These are phyloP conservation scores for Pelodytes ibericus DNA, from an alignment of 2,797 vertebrate genomes.

Conservation along the genomic window DNA sequence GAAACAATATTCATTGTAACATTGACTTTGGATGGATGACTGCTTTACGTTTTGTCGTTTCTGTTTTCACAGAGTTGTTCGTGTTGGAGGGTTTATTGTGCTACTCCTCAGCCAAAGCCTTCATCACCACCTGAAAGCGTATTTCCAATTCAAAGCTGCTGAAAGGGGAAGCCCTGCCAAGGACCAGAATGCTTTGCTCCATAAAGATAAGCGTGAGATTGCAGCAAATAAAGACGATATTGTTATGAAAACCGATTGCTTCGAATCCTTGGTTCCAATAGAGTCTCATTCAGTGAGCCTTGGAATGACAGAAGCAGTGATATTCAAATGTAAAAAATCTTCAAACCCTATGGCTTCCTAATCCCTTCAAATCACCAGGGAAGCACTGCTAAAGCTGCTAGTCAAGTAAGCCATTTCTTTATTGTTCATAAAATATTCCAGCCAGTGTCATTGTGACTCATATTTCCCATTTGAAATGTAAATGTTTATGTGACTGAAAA, in stretches of 20 bases:
- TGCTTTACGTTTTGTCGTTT: neutral
- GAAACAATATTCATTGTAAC: neutral
- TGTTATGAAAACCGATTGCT: neutral
- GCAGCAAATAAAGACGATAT: neutral
- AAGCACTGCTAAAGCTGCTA: neutral
- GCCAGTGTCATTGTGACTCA: too few species aligned
- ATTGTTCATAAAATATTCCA: neutral
- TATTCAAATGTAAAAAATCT: slow-evolving; percentile 83
- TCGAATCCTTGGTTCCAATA: slow-evolving; percentile 71
- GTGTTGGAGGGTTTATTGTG: slow-evolving; percentile 77
- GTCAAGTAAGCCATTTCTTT: neutral
- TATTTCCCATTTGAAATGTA: too few species aligned
- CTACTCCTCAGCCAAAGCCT: slow-evolving; percentile 85
- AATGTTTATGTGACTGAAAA: too few species aligned
- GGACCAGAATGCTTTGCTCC: neutral
- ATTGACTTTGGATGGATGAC: neutral
- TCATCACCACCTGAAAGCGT: slow-evolving; percentile 64
- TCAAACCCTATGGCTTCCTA: neutral
- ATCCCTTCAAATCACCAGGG: neutral
- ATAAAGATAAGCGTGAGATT: neutral
- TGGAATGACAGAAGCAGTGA: slow-evolving; percentile 85
- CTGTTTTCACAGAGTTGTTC: slow-evolving; percentile 78
- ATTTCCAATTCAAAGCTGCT: neutral
- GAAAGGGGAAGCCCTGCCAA: neutral
- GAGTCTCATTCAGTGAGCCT: slow-evolving; percentile 79